A percentile compares a stretch with the other conserved stretches of the same genome.
phyloP scores from a whole-genome alignment of 2,113 vertebrate genomes.

The Toxotes jaculatrix region DNA sequence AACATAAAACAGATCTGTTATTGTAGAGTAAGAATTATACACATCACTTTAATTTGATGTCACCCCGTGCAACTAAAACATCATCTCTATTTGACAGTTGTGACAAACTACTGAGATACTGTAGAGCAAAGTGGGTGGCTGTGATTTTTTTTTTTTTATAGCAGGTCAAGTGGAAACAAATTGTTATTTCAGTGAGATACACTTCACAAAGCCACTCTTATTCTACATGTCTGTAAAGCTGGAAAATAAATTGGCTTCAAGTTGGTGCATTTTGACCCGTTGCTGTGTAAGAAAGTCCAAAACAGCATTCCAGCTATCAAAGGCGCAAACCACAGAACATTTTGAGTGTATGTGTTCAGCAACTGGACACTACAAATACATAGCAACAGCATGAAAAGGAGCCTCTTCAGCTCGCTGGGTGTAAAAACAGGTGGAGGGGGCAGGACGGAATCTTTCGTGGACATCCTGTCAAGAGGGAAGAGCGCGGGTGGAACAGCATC shows the following conservation, averaged over 20 bases:
- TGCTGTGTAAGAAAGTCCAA: constrained; percentile 55
- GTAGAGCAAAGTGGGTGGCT: not conserved
- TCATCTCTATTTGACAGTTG: constrained; percentile 41
- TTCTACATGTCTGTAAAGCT: constrained; percentile 53
- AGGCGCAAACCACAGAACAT: constrained; percentile 73
- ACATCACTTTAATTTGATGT: constrained; percentile 48
- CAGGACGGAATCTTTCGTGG: constrained; percentile 56
- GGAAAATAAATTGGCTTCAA: constrained; percentile 63
- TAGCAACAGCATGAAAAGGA: constrained; percentile 70
- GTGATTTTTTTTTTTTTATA: not conserved
- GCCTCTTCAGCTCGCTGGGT: constrained; percentile 66
- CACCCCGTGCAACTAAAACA: constrained; percentile 24
- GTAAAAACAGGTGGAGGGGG: constrained; percentile 67
- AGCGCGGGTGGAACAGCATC: constrained; percentile 54
- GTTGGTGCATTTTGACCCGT: constrained; percentile 53
- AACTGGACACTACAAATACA: constrained; percentile 78
- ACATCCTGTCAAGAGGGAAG: constrained; percentile 72
- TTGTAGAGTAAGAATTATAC: constrained; percentile 41
- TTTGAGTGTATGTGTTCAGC: constrained; percentile 71
- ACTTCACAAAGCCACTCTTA: constrained; percentile 54
- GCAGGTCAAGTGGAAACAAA: constrained; percentile 33
- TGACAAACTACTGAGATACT: constrained; percentile 32
- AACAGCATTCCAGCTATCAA: constrained; percentile 79
- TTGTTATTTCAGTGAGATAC: constrained; percentile 16
- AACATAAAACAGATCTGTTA: constrained; percentile 57